phyloP scores from a whole-genome alignment of 30 jellyfish, hydroid and myxozoan genomes.

The Chrysaora quinquecirrha region DNA sequence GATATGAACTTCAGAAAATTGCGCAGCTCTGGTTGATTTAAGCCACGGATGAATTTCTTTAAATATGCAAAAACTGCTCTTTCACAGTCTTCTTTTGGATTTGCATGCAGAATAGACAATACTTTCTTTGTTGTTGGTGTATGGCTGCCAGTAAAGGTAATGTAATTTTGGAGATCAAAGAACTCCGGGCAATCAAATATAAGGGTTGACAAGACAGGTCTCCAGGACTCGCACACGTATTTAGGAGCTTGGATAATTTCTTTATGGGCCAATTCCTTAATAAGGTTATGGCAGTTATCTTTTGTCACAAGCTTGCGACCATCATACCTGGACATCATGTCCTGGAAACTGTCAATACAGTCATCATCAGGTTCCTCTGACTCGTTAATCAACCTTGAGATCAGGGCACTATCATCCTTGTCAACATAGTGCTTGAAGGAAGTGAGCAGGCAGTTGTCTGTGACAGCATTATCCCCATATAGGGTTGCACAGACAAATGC shows the following conservation, averaged over 20 bases:
- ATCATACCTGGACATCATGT: not conserved
- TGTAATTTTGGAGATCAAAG: not conserved
- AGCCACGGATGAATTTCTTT: not conserved
- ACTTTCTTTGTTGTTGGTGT: not conserved
- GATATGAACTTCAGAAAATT: not conserved
- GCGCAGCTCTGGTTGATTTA: not conserved
- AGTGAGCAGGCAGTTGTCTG: not conserved
- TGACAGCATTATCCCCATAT: not conserved
- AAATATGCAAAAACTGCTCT: not conserved
- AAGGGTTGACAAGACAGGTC: not conserved
- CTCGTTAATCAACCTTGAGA: too few species aligned
- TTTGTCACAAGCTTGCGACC: not conserved
- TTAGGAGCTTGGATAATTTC: not conserved
- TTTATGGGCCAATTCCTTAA: not conserved
- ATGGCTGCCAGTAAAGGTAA: not conserved
- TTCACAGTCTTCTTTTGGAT: not conserved
- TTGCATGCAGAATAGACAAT: not conserved
- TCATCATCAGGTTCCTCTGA: not conserved
- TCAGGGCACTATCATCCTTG: too few species aligned
- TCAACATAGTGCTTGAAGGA: not conserved
- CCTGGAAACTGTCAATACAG: not conserved
- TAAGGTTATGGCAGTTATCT: not conserved
- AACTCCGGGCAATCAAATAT: not conserved
- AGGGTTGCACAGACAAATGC: not conserved
- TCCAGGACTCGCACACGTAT: not conserved